Evolutionary conservation across 2,113 vertebrate species (phyloP), one percentile per base, ranked within the genome.

Genomic region (Neolamprologus modestus): DNA sequence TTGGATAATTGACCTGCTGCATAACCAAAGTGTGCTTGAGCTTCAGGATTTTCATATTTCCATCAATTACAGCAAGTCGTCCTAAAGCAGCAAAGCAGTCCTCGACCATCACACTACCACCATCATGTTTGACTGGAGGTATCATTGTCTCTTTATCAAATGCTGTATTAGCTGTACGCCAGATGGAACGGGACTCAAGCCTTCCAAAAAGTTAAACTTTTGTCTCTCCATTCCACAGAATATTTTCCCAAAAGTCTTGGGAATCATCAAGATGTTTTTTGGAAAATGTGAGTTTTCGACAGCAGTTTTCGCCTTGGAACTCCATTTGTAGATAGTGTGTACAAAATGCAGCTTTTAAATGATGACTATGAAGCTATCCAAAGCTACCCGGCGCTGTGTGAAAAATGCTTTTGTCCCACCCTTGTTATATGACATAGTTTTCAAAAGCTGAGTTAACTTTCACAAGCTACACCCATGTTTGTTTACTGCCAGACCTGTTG

Each of bases 251-350:
- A 35, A 63, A 66, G 2, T 66, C 2, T 35, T 66, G 61, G 61
- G 17, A 35, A 35, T 66, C 17, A 66, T 35, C 17, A 66, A 66
- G 33, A 21, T 66, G 10, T 37, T 8, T 66, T 37, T 37, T 66
- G 61, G 10, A 1, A 66, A 37, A 68, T 1, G 10, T 68, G 11
- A 68, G 33, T 66, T 66, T 37, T 63, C 9, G 0, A 19, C 28
- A 35, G 28, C 16, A 63, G 59, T 63, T 10, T 63, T 68, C 0
- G 0, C 4, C 33, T 37, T 21, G 19, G 2, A 37, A 5, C 61
- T 37, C 33, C 31, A 66, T 66, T 37, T 37, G 9, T n/a, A 61
- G 57, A 61, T 61, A 0, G 16, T 11, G 31, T 4, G 0, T 57
- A 28, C 24, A 57, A 6, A 71, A 24, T 71, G n/a, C 12, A 71